A percentile compares a stretch with the other conserved stretches of the same genome.
phyloP scores from a whole-genome alignment of 1,140 invertebrate species.

The Phymorhynchus buccinoides region DNA sequence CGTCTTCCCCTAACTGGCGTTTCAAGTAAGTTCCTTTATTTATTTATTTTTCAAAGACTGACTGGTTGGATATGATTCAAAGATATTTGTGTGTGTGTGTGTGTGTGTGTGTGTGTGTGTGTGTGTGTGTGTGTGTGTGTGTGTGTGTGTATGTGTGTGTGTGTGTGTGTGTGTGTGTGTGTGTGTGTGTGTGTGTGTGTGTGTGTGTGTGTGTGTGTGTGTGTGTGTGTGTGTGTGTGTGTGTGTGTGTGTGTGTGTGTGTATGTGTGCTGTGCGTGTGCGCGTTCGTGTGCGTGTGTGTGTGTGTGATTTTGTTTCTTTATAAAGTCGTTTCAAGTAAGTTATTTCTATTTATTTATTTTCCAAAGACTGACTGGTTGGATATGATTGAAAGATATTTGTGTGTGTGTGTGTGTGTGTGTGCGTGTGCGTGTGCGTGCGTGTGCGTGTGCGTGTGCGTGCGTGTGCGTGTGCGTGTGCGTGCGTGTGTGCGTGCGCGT shows the following conservation, averaged over 20 bases:
- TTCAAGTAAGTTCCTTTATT: not conserved
- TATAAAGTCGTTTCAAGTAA: no score
- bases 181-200: slow-evolving; percentile 18
- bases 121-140: no score
- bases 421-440: slow-evolving; percentile 14
- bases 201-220: slow-evolving; percentile 17
- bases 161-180: slow-evolving; percentile 8
- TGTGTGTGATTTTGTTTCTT: no score
- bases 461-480: slow-evolving; percentile 12
- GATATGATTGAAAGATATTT: no score
- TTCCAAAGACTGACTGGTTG: no score
- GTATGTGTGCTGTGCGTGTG: not conserved
- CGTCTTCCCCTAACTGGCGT: no score
- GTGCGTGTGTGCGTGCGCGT: not conserved
- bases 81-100: no score
- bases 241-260: slow-evolving; percentile 26
- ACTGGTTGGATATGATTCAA: no score
- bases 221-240: slow-evolving; percentile 25
- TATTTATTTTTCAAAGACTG: no score
- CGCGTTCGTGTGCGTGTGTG: no score
- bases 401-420: no score
- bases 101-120: slow-evolving; percentile 20
- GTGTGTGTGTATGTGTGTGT: slow-evolving; percentile 10
- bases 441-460: slow-evolving; percentile 24
- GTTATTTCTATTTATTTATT: no score